Conservation (phyloP, 1,140 invertebrate genomes). For the Sitophilus oryzae region DNA sequence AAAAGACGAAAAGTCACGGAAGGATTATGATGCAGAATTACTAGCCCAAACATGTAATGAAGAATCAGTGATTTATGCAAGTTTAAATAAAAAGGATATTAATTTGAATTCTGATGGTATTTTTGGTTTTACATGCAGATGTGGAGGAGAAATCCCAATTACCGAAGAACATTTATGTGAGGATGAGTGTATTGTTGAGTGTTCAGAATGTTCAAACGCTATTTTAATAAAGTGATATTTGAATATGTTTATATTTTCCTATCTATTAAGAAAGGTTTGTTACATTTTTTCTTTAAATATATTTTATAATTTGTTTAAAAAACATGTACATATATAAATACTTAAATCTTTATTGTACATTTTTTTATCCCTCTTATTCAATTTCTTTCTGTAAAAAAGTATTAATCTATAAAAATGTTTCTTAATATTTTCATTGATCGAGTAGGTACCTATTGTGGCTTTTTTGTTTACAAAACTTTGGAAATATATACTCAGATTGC, state of each 20-base stretch:
- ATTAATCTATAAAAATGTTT: too few species aligned
- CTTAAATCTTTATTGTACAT: too few species aligned
- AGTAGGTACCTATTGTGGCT: too few species aligned
- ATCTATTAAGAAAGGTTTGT: too few species aligned
- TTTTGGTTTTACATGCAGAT: conserved; percentile 56
- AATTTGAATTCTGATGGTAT: conserved; percentile 41
- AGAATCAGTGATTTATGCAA: conserved; percentile 52
- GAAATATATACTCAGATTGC: too few species aligned
- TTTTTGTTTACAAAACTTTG: too few species aligned
- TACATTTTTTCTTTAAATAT: too few species aligned
- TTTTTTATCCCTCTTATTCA: too few species aligned
- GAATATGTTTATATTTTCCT: neutral
- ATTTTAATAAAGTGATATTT: conserved; percentile 47
- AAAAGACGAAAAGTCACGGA: conserved; percentile 48
- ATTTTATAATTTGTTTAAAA: too few species aligned
- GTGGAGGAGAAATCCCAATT: conserved; percentile 57
- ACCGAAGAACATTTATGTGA: conserved; percentile 43
- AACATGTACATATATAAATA: too few species aligned
- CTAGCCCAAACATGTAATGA: conserved; percentile 49
- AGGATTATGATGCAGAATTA: conserved; percentile 53
- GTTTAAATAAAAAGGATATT: conserved; percentile 49
- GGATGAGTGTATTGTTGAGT: conserved; percentile 50
- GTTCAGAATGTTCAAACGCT: conserved; percentile 61
- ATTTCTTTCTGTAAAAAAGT: too few species aligned
- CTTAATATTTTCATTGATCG: too few species aligned